phyloP scores from a whole-genome alignment of 1,140 invertebrate species.

The Drosophila tsacasi region DNA sequence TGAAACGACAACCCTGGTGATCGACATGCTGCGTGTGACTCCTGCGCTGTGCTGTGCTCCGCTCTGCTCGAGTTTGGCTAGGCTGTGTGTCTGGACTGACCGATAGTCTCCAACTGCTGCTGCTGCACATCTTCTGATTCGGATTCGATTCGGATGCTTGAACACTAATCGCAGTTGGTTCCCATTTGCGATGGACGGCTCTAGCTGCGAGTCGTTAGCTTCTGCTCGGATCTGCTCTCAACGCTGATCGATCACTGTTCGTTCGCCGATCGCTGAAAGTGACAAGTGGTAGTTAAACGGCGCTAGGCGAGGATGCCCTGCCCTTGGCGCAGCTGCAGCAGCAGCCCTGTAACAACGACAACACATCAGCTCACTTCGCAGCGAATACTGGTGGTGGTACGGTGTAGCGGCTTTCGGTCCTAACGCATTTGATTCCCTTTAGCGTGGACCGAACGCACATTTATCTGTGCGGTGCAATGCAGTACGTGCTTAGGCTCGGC shows the following conservation, averaged over 20 bases:
- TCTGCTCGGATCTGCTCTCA: constrained; percentile 46
- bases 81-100: constrained; percentile 19
- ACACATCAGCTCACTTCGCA: constrained; percentile 74
- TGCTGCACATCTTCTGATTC: constrained; percentile 43
- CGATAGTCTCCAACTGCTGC: constrained; percentile 29
- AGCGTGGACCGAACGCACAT: constrained; percentile 81
- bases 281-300: constrained; percentile 33
- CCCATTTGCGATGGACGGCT: constrained; percentile 72
- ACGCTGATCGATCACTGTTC: constrained; percentile 28
- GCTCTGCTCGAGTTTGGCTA: constrained; percentile 2
- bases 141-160: constrained; percentile 54
- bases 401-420: constrained; percentile 82
- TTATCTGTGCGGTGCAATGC: constrained; percentile 78
- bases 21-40: constrained; percentile 10
- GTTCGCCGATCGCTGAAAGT: constrained; percentile 39
- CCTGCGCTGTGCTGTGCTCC: constrained; percentile 9
- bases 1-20: constrained; percentile 48
- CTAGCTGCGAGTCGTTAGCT: constrained; percentile 32
- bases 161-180: constrained; percentile 77
- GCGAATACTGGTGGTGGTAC: constrained; percentile 77
- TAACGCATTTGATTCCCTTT: constrained; percentile 81
- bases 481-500: constrained; percentile 56
- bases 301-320: constrained; percentile 50
- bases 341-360: constrained; percentile 81
- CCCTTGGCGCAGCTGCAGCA: constrained; percentile 71